Evolutionary conservation across 2,113 vertebrate genomes (phyloP).

Genomic region (Motacilla alba): DNA sequence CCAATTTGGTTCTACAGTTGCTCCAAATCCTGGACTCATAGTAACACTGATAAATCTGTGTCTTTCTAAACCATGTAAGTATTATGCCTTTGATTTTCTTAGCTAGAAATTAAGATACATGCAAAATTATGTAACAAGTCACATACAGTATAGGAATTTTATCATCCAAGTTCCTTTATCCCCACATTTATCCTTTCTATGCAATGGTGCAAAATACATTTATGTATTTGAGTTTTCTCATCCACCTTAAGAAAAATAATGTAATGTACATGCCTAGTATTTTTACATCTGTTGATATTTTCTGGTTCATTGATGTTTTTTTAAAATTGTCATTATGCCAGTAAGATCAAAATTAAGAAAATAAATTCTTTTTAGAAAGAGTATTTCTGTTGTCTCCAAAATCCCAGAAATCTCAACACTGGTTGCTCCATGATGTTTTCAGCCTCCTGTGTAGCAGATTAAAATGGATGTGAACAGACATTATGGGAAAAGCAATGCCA

Average conservation of each 20-base stretch:
- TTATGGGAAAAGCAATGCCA: neutral
- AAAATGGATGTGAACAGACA: neutral
- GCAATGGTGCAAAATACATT: neutral
- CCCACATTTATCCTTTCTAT: neutral
- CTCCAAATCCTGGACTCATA: neutral
- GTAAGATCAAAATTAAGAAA: neutral
- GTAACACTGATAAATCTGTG: neutral
- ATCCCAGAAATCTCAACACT: neutral
- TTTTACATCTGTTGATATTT: neutral
- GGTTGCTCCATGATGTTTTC: neutral
- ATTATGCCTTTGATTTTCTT: neutral
- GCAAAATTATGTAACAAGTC: neutral
- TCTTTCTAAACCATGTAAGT: neutral
- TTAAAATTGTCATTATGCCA: neutral
- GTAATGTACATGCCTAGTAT: rapidly evolving
- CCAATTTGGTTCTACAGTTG: neutral
- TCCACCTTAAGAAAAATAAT: neutral
- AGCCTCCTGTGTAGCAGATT: neutral
- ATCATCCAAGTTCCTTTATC: neutral
- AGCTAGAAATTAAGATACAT: neutral
- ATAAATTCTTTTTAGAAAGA: neutral
- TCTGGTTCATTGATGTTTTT: neutral
- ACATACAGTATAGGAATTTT: neutral
- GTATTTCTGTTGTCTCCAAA: neutral
- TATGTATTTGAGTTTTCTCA: neutral